Base-by-base conservation (phyloP, 1,140 invertebrate genomes). In the Zaprionus taronus region DNA sequence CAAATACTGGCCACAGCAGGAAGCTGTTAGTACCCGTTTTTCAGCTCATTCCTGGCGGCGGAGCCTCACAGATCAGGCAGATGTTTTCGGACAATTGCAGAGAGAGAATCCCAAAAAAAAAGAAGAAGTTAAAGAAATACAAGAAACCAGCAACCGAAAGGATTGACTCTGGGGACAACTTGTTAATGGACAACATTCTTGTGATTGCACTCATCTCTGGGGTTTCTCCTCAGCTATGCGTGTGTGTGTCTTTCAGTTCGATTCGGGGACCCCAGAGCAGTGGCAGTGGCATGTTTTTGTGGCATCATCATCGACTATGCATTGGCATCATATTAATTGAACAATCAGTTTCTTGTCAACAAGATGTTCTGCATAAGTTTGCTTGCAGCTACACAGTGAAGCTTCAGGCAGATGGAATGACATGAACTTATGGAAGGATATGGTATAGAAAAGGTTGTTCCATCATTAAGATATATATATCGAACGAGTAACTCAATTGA, bases 141-240 rank as follows among this genome's bases (percentile, higher is more conserved):
- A 11, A 34, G 9, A 34, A 34, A 34, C 7, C 31, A 0, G 31
- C 31, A 34, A 34, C 22, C 14, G n/a, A 34, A 26, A 17, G 14
- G 65, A 28, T 55, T 41, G 44, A 72, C 65, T 83, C 74, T 83
- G 81, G 81, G 74, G 81, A 89, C 84, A 89, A 87, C 78, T 87
- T 89, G 78, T 89, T 84, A 89, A 87, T 79, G 74, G 84, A 71
- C 66, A 73, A 81, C 83, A 87, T 87, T 87, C 83, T 77, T 80
- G 58, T 87, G 79, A 83, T 86, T 80, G 78, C 65, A 67, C 56
- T 44, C 62, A 53, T 41, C 57, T 60, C 56, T 62, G 34, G 66
- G 38, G 28, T 58, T 70, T 75, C 60, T 58, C 22, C 60, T 38
- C 72, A 69, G 57, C 38, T 60, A 72, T 65, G 53, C 26, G 17